Percentiles rank a stretch among this genome's conserved stretches.
These are phyloP conservation scores for Nomada ferruginata DNA, from an alignment of 2,888 invertebrate genomes.

Conservation along the genomic window DNA sequence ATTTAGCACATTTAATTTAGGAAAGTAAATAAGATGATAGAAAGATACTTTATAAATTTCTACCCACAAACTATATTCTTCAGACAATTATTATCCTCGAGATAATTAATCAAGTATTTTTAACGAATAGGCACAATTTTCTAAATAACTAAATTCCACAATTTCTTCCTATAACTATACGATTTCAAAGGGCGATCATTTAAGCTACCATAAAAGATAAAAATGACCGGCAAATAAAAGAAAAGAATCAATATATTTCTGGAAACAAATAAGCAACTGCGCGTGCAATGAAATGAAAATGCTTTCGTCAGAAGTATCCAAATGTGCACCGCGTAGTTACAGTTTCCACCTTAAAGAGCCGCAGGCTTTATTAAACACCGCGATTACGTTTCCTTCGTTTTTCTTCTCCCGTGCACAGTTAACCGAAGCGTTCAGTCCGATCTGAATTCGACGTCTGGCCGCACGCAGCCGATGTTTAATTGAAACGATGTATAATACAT, in stretches of 20 bases:
- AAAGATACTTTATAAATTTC: background rate
- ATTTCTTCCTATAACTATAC: background rate
- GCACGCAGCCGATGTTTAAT: constrained; percentile 41
- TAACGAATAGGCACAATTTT: background rate
- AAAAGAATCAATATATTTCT: too few species aligned
- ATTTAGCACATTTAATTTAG: too few species aligned
- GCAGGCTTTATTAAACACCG: constrained; percentile 7
- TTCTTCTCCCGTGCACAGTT: background rate
- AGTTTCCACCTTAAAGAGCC: background rate
- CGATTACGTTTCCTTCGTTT: background rate
- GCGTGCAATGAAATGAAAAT: too few species aligned
- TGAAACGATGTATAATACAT: constrained; percentile 53
- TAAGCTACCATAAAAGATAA: background rate
- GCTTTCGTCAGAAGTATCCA: too few species aligned
- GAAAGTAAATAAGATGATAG: background rate
- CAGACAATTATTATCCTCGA: background rate
- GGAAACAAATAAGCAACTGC: too few species aligned
- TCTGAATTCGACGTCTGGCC: constrained; percentile 18
- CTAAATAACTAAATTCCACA: background rate
- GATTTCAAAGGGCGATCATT: background rate
- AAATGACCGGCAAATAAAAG: too few species aligned
- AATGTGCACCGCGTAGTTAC: too few species aligned
- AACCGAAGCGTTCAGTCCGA: constrained; percentile 4
- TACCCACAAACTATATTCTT: background rate
- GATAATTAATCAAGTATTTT: background rate